phyloP scores from a whole-genome alignment of 2,888 invertebrate genomes.

The Leistus spinibarbis region DNA sequence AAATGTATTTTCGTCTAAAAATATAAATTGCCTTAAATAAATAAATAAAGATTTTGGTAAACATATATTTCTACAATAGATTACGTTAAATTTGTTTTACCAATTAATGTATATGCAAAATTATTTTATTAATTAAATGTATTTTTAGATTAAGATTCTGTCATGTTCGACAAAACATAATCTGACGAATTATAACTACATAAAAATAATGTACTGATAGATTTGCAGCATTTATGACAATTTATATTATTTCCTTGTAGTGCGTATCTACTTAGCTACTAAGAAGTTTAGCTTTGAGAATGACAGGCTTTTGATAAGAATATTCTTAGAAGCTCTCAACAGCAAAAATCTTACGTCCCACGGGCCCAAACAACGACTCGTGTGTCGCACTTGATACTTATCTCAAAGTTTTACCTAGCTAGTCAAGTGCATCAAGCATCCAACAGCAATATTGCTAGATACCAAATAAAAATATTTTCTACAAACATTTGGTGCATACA shows the following conservation, averaged over 20 bases:
- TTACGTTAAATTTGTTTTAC: too few species aligned
- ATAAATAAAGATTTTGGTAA: too few species aligned
- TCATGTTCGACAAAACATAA: neutral
- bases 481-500: too few species aligned
- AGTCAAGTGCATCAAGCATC: neutral
- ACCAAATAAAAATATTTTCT: too few species aligned
- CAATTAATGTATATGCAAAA: too few species aligned
- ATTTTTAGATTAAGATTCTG: too few species aligned
- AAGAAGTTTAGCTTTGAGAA: neutral
- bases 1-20: too few species aligned
- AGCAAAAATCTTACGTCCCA: neutral
- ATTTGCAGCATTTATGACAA: too few species aligned
- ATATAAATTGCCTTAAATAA: too few species aligned
- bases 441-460: neutral
- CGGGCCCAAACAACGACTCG: neutral
- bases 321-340: conserved; percentile 5
- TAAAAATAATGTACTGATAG: too few species aligned
- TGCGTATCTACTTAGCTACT: neutral
- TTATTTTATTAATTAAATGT: too few species aligned
- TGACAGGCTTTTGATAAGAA: neutral
- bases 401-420: neutral
- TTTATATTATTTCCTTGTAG: neutral
- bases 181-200: neutral
- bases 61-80: too few species aligned
- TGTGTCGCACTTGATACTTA: neutral